These are phyloP conservation scores for Tylochromis polylepis DNA, from an alignment of 2,113 vertebrate genomes.

Conservation along the genomic window DNA sequence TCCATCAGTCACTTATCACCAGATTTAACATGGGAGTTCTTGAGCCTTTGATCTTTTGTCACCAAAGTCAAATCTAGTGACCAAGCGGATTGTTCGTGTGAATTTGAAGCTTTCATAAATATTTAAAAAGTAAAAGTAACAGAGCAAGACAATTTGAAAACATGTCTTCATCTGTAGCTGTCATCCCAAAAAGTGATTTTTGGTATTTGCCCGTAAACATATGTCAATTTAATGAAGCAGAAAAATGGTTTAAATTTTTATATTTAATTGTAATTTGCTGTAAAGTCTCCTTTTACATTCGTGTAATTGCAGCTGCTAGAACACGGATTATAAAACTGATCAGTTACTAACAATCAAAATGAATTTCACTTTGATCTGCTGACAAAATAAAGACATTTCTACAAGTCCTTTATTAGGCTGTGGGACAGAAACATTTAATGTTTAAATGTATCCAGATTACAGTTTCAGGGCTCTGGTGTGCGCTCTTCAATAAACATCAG, in stretches of 20 bases:
- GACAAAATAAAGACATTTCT: background rate
- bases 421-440: background rate
- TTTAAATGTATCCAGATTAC: background rate
- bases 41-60: background rate
- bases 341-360: background rate
- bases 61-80: background rate
- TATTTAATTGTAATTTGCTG: background rate
- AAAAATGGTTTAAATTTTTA: background rate
- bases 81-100: background rate
- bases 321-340: background rate
- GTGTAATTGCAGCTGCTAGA: background rate
- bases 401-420: background rate
- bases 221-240: background rate
- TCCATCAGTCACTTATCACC: background rate
- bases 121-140: background rate
- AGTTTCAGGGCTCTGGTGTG: background rate
- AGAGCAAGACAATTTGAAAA: background rate
- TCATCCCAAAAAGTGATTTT: rapidly evolving
- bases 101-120: background rate
- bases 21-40: background rate
- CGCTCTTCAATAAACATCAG: background rate
- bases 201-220: background rate
- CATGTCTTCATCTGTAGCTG: background rate
- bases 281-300: background rate
- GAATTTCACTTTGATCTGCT: background rate